These are phyloP conservation scores for Ursus arctos DNA, from an alignment of 2,113 vertebrate species.

Conservation along the genomic window DNA sequence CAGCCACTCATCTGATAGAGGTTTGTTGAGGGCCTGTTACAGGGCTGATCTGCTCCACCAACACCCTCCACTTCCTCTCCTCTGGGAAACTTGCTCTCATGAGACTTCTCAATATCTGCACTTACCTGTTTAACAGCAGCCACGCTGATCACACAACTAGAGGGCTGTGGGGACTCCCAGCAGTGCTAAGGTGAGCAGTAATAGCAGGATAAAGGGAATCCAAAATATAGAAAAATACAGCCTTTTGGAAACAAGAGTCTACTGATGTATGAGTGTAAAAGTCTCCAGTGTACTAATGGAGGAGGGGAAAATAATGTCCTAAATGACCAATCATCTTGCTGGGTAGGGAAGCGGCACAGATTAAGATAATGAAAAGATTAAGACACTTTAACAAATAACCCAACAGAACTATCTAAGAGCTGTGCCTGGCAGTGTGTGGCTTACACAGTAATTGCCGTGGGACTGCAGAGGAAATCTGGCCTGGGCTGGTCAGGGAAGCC, in stretches of 20 bases:
- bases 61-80: not conserved
- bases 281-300: not conserved
- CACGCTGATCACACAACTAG: not conserved
- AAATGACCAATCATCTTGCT: not conserved
- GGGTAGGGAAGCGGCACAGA: not conserved
- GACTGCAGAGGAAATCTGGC: not conserved
- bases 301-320: not conserved
- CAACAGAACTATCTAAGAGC: not conserved
- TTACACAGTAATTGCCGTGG: not conserved
- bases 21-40: not conserved
- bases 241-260: constrained; percentile 3
- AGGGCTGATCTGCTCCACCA: not conserved
- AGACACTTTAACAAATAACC: not conserved
- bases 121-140: not conserved
- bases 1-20: not conserved
- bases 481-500: not conserved
- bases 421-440: not conserved
- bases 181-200: not conserved
- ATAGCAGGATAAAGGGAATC: not conserved
- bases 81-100: not conserved
- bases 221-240: not conserved
- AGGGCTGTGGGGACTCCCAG: not conserved
- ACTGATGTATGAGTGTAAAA: not conserved
- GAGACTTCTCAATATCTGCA: not conserved
- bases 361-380: not conserved